Evolutionary conservation across 2,797 vertebrate genomes (phyloP), one percentile per base, ranked within the genome.

Genomic region (Distichodus sexfasciatus): DNA sequence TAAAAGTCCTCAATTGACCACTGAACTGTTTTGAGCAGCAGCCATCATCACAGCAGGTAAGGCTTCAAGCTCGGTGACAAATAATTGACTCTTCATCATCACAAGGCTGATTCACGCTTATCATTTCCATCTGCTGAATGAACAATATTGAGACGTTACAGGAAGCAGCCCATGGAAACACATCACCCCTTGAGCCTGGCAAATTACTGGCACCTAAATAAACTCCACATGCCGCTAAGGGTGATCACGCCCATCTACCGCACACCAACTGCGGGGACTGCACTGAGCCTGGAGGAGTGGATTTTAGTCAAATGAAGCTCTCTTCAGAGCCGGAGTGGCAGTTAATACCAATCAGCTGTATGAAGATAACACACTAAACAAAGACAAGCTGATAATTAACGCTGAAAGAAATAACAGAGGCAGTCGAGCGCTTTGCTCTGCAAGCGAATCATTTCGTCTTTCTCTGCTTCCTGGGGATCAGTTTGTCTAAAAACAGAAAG

Each of bases 401-500:
- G 66, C 26, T 28, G 51, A 58, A 67, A 53, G 46, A 24, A 38
- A 62, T 63, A 68, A 76, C 69, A 58, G 68, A 68, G 50, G 63
- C 63, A 67, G 67, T 76, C 69, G 69, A 59, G 58, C 53, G 36
- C 68, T 61, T 69, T 36, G 58, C 71, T 48, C 29, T 55, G 51
- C 54, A 60, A 75, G 67, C 36, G 59, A 31, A 62, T 66, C 28
- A 58, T 70, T 72, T 60, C 38, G 46, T 66, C 19, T 72, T 66
- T 72, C 53, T 15, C 46, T 72, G 69, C 59, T 67, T 75, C 64
- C 44, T 31, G 41, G 66, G 23, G 69, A 73, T 73, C 57, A 50
- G 17, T 41, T 55, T 31, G 41, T 76, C 55, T 73, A 63, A 51
- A 76, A 51, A 54, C 44, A 33, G 36, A 63, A 70, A 35, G 12